A percentile compares a stretch with the other conserved stretches of the same genome.
Conservation (phyloP, 2,113 vertebrate genomes). For the Apteryx mantelli region DNA sequence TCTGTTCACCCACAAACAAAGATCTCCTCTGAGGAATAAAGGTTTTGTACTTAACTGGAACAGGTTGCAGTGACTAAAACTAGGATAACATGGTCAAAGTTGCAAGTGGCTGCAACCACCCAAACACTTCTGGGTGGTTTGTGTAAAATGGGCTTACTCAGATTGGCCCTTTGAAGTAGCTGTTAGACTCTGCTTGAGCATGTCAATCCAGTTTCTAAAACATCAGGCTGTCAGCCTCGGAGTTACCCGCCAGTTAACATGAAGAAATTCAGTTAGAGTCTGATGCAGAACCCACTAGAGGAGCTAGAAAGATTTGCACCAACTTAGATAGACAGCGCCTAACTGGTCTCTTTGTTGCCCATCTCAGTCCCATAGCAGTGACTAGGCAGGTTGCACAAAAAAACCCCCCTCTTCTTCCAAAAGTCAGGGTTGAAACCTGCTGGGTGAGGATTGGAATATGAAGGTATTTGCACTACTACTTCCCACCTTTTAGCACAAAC, state of each 20-base stretch:
- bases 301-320: background rate
- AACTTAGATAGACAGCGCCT: background rate
- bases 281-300: background rate
- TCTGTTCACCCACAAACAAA: background rate
- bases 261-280: background rate
- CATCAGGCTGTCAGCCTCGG: background rate
- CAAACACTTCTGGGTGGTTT: background rate
- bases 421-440: background rate
- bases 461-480: background rate
- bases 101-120: background rate
- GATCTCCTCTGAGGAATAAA: background rate
- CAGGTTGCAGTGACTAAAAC: conserved; percentile 9
- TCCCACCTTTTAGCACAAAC: background rate
- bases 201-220: background rate
- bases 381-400: background rate
- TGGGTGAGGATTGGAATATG: background rate
- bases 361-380: background rate
- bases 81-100: background rate
- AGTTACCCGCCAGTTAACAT: background rate
- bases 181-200: background rate
- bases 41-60: background rate
- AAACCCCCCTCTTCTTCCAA: background rate
- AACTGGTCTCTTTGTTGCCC: background rate
- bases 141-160: background rate
- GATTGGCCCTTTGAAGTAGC: background rate